Conservation (phyloP, 2,797 vertebrate species). For the Nyctalus aviator region DNA sequence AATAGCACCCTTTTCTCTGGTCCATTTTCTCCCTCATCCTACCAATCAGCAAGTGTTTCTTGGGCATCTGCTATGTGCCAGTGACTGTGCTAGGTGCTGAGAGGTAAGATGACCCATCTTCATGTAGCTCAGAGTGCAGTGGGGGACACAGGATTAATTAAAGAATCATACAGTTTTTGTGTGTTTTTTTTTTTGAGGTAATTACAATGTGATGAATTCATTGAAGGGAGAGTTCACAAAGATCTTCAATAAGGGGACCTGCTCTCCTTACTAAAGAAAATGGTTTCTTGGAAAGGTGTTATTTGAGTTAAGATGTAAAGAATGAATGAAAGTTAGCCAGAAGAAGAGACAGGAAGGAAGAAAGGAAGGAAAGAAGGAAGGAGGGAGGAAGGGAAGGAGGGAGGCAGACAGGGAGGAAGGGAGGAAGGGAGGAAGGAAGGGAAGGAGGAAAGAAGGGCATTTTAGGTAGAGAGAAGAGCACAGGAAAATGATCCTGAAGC, state of each 20-base stretch:
- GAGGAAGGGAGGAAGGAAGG: neutral
- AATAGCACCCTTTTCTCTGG: neutral
- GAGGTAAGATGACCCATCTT: neutral
- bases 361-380: neutral
- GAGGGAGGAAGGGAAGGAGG: neutral
- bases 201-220: constrained; percentile 68
- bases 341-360: neutral
- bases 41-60: neutral
- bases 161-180: neutral
- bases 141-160: neutral
- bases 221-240: constrained; percentile 51
- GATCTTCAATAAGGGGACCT: neutral
- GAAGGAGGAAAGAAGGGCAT: neutral
- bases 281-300: constrained; percentile 62
- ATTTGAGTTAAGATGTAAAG: constrained; percentile 23
- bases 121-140: neutral
- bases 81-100: neutral
- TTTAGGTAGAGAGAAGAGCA: neutral
- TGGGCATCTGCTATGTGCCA: neutral
- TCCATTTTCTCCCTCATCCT: neutral
- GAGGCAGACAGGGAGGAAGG: neutral
- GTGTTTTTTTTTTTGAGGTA: neutral
- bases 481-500: neutral
- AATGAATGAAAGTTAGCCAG: neutral
- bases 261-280: neutral